Percentiles rank a stretch among this genome's conserved stretches.
These are phyloP conservation scores for Chorisops tibialis DNA, from an alignment of 2,888 invertebrate genomes.

Conservation along the genomic window DNA sequence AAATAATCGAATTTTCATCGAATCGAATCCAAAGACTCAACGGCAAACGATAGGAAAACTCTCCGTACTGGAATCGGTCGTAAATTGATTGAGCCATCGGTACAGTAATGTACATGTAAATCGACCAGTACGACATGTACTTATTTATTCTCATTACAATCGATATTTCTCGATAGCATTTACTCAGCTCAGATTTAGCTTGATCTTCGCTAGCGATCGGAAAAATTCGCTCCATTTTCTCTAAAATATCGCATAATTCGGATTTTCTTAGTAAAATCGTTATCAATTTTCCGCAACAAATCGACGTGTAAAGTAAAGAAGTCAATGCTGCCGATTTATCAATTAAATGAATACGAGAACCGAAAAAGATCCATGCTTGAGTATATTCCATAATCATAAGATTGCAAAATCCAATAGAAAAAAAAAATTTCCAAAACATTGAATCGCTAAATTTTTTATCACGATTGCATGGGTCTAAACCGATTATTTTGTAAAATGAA, in stretches of 20 bases:
- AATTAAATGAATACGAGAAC: not conserved
- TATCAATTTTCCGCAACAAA: not conserved
- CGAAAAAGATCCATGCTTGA: not conserved
- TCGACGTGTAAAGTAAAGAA: not conserved
- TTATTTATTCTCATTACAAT: not conserved
- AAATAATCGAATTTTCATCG: not conserved
- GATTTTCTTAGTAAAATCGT: not conserved
- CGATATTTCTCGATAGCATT: not conserved
- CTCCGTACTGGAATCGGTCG: not conserved
- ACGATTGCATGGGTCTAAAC: not conserved
- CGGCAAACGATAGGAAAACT: not conserved
- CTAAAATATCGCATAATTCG: not conserved
- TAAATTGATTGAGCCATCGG: not conserved
- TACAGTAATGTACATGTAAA: not conserved
- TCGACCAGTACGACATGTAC: not conserved
- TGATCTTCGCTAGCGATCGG: not conserved
- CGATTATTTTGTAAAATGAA: not conserved
- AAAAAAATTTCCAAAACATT: not conserved
- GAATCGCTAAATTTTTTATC: not conserved
- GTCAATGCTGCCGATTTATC: constrained; percentile 1
- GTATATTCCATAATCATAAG: not conserved
- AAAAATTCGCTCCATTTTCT: not conserved
- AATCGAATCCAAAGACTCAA: not conserved
- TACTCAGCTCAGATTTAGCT: not conserved
- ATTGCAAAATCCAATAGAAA: not conserved